Evolutionary conservation across 2,888 invertebrate genomes (phyloP).

Genomic region (Erebia epiphron): DNA sequence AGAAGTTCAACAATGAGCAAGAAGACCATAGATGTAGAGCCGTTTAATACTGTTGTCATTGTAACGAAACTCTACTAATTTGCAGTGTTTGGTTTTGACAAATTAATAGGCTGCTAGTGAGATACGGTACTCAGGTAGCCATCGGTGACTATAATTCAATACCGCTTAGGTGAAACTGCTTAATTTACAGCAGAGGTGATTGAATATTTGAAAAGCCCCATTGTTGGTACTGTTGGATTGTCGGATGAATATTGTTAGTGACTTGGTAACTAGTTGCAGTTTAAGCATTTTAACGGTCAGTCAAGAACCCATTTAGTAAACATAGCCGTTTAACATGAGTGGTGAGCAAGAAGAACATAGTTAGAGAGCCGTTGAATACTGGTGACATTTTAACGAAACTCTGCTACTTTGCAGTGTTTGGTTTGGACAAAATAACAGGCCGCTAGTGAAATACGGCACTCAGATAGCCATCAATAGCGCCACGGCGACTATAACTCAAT

Average conservation of each 20-base stretch:
- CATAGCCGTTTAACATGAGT: too few species aligned
- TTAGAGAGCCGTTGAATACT: not conserved
- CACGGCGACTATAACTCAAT: slow-evolving; percentile 75
- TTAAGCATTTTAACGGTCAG: too few species aligned
- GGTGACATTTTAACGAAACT: not conserved
- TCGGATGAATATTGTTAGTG: too few species aligned
- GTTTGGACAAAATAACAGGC: slow-evolving; percentile 77
- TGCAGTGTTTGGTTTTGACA: slow-evolving; percentile 62
- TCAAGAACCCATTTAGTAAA: too few species aligned
- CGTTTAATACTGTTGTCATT: not conserved
- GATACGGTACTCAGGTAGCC: slow-evolving; percentile 63
- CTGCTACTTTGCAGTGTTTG: slow-evolving; percentile 36
- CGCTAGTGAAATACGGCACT: slow-evolving; percentile 64
- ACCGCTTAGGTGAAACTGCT: slow-evolving; percentile 78
- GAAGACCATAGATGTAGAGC: too few species aligned
- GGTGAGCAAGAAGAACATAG: too few species aligned
- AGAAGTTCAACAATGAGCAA: too few species aligned
- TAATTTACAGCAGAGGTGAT: slow-evolving; percentile 81
- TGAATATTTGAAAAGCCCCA: slow-evolving; percentile 69
- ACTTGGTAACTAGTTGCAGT: too few species aligned
- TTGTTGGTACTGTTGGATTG: not conserved
- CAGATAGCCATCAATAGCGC: slow-evolving; percentile 71
- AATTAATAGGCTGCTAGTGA: slow-evolving; percentile 70
- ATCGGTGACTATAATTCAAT: slow-evolving; percentile 77
- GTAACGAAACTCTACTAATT: slow-evolving; percentile 4